phyloP scores from a whole-genome alignment of 2,113 vertebrate genomes.

The Craseonycteris thonglongyai region DNA sequence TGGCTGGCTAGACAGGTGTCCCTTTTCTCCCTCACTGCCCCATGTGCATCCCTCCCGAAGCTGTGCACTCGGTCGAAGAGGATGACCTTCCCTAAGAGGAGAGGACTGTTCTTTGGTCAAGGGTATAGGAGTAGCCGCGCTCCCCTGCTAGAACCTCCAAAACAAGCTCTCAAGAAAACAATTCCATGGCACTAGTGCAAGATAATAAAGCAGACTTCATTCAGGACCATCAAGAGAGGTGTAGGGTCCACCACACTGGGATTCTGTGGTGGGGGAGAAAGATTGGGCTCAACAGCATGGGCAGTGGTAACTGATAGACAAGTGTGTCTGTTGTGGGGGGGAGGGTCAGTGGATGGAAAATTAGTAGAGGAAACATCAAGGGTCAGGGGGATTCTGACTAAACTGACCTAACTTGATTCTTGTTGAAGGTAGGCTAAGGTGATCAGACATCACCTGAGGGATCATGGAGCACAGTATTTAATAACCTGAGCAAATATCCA shows the following conservation, averaged over 20 bases:
- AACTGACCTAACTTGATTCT: not conserved
- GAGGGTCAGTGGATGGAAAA: not conserved
- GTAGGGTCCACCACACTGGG: not conserved
- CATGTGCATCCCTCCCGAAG: too few species aligned
- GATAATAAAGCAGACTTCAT: not conserved
- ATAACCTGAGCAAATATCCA: too few species aligned
- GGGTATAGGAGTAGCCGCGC: too few species aligned
- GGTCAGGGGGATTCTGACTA: not conserved
- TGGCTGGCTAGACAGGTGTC: too few species aligned
- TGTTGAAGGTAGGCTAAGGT: not conserved
- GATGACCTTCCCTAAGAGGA: too few species aligned
- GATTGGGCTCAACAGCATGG: not conserved
- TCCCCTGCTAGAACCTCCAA: too few species aligned
- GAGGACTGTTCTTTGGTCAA: too few species aligned
- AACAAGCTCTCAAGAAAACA: too few species aligned
- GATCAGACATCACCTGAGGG: not conserved
- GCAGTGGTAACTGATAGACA: not conserved
- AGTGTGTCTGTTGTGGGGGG: too few species aligned
- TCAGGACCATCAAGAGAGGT: too few species aligned
- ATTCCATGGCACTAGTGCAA: not conserved
- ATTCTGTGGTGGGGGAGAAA: not conserved
- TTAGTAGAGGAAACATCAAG: not conserved
- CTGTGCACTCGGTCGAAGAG: too few species aligned
- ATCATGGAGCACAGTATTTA: not conserved
- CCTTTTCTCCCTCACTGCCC: too few species aligned